Base-by-base conservation (phyloP, 37 sponge, comb jelly and placozoan genomes). In the Dysidea cf. avara region DNA sequence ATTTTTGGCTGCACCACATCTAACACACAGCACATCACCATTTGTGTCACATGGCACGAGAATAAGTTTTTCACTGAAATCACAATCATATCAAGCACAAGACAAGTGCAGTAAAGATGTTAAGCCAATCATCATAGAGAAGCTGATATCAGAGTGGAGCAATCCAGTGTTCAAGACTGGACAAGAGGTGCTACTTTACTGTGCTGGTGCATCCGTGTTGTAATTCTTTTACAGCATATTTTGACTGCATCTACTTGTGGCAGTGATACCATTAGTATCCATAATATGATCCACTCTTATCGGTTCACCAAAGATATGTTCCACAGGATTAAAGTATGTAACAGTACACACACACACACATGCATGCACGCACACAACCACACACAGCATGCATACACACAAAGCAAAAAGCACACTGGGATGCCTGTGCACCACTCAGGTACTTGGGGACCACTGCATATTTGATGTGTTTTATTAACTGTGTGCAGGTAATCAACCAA, bases 401-500 rank as follows among this genome's bases (percentile, higher is more conserved):
- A 46, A 9, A 68, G 14, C 11, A 34, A 69, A 1, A 13, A 4
- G 2, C 16, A 64, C 3, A 25, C 1, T 24, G 2, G 26, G 74
- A 25, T 55, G n/a, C n/a, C n/a, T n/a, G n/a, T n/a, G n/a, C n/a
- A n/a, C n/a, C n/a, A n/a, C n/a, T n/a, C n/a, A n/a, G 74, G 37
- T 39, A 2, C 32, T 47, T 25, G n/a, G 31, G 22, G 2, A 2
- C 3, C 54, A 76, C 64, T 46, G 25, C 49, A 54, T 71, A 55
- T 64, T 20, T 43, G 18, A 16, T 49, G 57, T 67, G 32, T 82
- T 47, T 64, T 20, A 17, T 33, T 48, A 14, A 22, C 16, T 21
- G 65, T 28, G 20, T 60, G 21, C 47, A 94, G 95, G 91, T 94
- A 2, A 64, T 93, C 1, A 91, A 91, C 21, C 97, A 97, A 52